A percentile compares a stretch with the other conserved stretches of the same genome.
These are phyloP conservation scores for Geotrypetes seraphini DNA, from an alignment of 2,797 vertebrate species.

Conservation along the genomic window DNA sequence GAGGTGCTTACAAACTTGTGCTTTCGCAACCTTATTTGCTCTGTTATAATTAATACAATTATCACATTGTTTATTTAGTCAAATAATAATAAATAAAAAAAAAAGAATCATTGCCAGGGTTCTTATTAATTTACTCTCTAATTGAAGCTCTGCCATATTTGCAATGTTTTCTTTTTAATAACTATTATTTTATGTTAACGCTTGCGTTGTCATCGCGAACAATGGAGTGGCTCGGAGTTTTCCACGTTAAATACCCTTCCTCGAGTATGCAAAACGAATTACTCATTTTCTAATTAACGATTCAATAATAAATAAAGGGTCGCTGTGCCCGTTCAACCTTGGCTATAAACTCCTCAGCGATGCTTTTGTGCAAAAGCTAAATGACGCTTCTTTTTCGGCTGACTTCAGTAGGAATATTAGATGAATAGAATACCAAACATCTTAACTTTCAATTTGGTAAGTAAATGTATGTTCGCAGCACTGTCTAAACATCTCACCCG, in stretches of 20 bases:
- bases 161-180: constrained; percentile 12
- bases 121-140: constrained; percentile 26
- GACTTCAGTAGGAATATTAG: constrained; percentile 1
- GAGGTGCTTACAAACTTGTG: constrained; percentile 7
- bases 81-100: constrained; percentile 37
- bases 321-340: too few relatives aligned
- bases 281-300: too few relatives aligned
- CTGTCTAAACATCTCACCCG: constrained; percentile 8
- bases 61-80: constrained; percentile 29
- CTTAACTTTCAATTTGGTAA: constrained; percentile 16
- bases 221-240: too few relatives aligned
- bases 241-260: too few relatives aligned
- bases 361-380: too few relatives aligned
- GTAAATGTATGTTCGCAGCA: constrained; percentile 13
- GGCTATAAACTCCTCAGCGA: too few relatives aligned
- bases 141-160: constrained; percentile 22
- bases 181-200: too few relatives aligned
- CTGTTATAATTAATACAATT: constrained; percentile 16
- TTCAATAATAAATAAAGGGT: too few relatives aligned
- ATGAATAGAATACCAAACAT: background rate
- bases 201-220: too few relatives aligned
- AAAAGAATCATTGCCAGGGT: constrained; percentile 21
- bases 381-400: background rate
- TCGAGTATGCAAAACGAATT: too few relatives aligned
- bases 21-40: constrained; percentile 16